Evolutionary conservation across 2,888 invertebrate genomes (phyloP), one percentile per base, ranked within the genome.

Genomic region (Thera britannica): DNA sequence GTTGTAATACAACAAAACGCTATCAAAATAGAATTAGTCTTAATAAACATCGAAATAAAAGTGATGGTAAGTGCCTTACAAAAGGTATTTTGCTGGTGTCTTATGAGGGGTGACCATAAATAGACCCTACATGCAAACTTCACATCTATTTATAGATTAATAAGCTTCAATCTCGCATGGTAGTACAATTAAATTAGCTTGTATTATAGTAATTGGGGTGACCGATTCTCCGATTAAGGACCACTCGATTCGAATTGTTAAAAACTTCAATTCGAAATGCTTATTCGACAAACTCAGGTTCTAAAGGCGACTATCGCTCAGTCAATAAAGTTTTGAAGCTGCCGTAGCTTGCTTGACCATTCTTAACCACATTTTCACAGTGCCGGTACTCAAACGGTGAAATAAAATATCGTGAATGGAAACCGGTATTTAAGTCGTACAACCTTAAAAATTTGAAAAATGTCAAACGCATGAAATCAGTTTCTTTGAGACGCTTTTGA

Each of bases 1-100:
- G 69, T 67, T 62, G 66, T 70, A 73, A 68, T 66, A 57, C 55
- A 82, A 83, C 83, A 86, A 85, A 83, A 81, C 72, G 67, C 77
- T 86, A 84, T 82, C 86, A 87, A 89, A 90, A 91, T 89, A 88
- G 86, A 83, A 89, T 90, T 88, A 90, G 81, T 86, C 85, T 79
- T 89, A 91, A 90, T 89, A 90, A 90, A 90, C 85, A 88, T 85
- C 81, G 63, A 79, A 79, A 79, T 78, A 83, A 83, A 78, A 86
- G 77, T 85, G 86, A 89, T 86, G 90, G 89, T 90, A 87, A 92
- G 90, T 90, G 90, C 79, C 74, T 77, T 74, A 88, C 86, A 90
- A 89, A 84, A 85, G 74, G 75, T 77, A 78, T 86, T 87, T 84
- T 86, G 85, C 85, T 80, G 75, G 80, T 72, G 72, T 66, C 65